Base-by-base conservation (phyloP, 2,113 vertebrate species). In the Apus apus region DNA sequence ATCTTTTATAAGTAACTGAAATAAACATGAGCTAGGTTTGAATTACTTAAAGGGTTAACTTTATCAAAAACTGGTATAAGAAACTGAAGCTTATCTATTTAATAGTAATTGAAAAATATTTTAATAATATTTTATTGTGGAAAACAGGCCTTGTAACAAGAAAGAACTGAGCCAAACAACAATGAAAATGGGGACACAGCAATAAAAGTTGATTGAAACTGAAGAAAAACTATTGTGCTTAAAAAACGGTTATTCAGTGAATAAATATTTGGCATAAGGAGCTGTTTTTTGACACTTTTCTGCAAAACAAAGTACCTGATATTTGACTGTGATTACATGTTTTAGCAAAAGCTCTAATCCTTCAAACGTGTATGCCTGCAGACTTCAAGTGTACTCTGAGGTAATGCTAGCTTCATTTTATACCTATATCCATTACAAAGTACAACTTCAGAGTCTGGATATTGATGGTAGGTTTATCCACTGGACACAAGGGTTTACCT, bases 381-480 rank as follows among this genome's bases (percentile, higher is more conserved):
- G 5, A 58, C 9, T 71, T 43, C 5, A 26, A 48, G 5, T 3
- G 0, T 38, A 29, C 10, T n/a, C n/a, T n/a, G n/a, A n/a, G n/a
- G n/a, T n/a, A n/a, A n/a, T 32, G 6, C 4, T 48, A 81, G 14
- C 13, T 62, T 70, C 66, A 3, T 46, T 94, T 84, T 45, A 23
- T 32, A 30, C 4, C 56, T 8, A 13, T 6, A 2, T 70, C 14
- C 12, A 3, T 34, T 58, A 29, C 51, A 73, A 83, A 48, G 19
- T 56, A 5, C 4, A 11, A 12, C 40, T 5, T 65, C 8, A 2
- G 22, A 29, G 25, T 27, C 8, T 38, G 11, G 13, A 53, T 6
- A 30, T 12, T 22, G 3, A 3, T 3, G 0, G 40, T 8, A 10
- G 8, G 5, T 51, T 72, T 36, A 40, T 30, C 15, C 7, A 60